Base-by-base conservation (phyloP, 2,888 invertebrate genomes). In the Rhagonycha lutea region DNA sequence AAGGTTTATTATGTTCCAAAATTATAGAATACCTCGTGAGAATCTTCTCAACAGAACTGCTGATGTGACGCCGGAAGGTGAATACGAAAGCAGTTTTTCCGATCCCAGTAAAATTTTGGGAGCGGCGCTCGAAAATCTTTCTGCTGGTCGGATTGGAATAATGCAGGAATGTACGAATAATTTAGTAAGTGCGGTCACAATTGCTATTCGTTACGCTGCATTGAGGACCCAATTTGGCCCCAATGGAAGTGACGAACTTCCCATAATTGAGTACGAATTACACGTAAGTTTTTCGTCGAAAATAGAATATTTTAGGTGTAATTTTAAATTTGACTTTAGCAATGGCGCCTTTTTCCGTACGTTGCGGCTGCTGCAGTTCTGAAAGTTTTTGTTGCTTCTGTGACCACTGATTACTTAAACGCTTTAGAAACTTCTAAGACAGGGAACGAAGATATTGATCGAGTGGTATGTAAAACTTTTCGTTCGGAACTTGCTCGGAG, bases 11-110 rank as follows among this genome's bases (percentile, higher is more conserved):
- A 92, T 95, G 89, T 97, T 98, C 88, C 92, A 95, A 85, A 92
- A 96, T 83, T 96, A 96, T 87, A 91, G 95, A 83, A 95, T 98
- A 87, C 96, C 97, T 1, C 91, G 94, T 71, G 94, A 94, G 83
- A 94, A 94, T 86, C 89, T 98, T 0, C 89, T 98, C 72, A 97
- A 98, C 87, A 91, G 95, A 82, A 96, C 95, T 0, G 97, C 96
- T 7, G 97, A 98, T 86, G 95, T 98, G 14, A 94, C 95, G 0
- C 92, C 93, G 5, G 95, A 95, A 12, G 98, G 98, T 0, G 90
- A 91, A 78, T 98, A 98, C 86, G 94, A 96, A 82, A 95, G 96
- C 81, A 94, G 95, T n/a, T 96, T 95, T 87, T 94, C 95, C 67
- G 96, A 97, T 84, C 95, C 96, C 0, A 94, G 93, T 61, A 94